Percentiles rank a stretch among this genome's conserved stretches.
phyloP scores from a whole-genome alignment of 2,888 invertebrate genomes.

The Coremacera marginata region DNA sequence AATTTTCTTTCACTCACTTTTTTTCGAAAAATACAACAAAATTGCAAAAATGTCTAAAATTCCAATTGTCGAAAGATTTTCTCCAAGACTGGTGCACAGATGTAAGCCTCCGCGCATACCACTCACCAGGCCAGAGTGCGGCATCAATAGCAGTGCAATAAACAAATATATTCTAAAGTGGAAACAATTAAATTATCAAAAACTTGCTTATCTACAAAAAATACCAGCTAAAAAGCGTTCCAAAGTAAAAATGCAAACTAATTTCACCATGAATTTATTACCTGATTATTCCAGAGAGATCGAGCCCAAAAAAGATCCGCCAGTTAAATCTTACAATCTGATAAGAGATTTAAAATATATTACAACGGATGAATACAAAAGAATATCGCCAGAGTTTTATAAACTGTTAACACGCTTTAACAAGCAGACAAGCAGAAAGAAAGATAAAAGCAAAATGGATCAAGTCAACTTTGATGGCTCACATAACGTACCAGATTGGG shows the following conservation, averaged over 20 bases:
- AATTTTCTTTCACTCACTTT: no score
- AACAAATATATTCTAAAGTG: not conserved
- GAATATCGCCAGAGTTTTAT: conserved; percentile 42
- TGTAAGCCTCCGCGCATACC: not conserved
- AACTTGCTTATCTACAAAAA: not conserved
- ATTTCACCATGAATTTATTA: not conserved
- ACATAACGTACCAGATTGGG: not conserved
- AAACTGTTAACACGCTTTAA: conserved; percentile 26
- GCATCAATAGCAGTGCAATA: not conserved
- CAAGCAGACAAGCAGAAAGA: no score
- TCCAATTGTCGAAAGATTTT: not conserved
- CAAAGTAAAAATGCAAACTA: not conserved
- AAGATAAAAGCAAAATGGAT: no score
- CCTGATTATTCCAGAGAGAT: not conserved
- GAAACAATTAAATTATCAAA: not conserved
- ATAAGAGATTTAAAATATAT: not conserved
- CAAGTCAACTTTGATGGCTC: no score
- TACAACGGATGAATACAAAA: conserved; percentile 30
- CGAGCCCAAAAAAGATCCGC: not conserved
- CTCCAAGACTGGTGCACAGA: not conserved
- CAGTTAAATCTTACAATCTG: not conserved
- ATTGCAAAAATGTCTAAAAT: conserved; percentile 22
- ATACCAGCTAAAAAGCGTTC: not conserved
- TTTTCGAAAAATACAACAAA: not conserved
- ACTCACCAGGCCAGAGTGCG: not conserved